Conservation (phyloP, 1,140 invertebrate species). For the Trinorchestia longiramus region DNA sequence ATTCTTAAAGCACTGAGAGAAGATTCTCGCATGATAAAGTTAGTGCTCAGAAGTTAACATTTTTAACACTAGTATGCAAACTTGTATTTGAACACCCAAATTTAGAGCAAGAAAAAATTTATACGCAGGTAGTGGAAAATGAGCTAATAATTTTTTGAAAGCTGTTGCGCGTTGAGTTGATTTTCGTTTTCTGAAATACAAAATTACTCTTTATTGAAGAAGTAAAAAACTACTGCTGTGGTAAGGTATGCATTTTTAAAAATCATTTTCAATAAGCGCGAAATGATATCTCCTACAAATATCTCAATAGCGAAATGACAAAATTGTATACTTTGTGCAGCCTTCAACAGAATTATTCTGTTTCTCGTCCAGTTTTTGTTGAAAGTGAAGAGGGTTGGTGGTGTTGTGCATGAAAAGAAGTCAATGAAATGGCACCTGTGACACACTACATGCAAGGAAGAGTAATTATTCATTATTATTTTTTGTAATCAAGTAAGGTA, state of each 20-base stretch:
- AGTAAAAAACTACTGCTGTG: not conserved
- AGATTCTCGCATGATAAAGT: not conserved
- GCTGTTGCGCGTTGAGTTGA: not conserved
- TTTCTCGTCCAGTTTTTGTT: too few species aligned
- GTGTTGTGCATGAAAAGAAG: too few species aligned
- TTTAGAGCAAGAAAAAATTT: not conserved
- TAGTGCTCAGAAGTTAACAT: not conserved
- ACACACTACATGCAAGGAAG: too few species aligned
- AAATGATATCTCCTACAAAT: not conserved
- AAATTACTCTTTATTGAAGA: not conserved
- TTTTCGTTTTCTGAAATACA: not conserved
- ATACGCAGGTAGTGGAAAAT: not conserved
- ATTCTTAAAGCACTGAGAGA: not conserved
- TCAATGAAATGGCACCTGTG: too few species aligned
- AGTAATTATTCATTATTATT: not conserved
- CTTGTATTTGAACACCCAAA: not conserved
- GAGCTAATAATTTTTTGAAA: not conserved
- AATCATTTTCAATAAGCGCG: not conserved
- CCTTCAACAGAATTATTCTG: too few species aligned
- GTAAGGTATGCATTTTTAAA: not conserved
- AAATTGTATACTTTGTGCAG: not conserved
- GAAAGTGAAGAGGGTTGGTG: too few species aligned
- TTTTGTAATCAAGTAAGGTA: too few species aligned
- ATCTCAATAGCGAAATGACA: not conserved
- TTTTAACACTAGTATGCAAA: not conserved